These are phyloP conservation scores for Bathynomus jamesi DNA, from an alignment of 1,140 invertebrate species.

Conservation along the genomic window DNA sequence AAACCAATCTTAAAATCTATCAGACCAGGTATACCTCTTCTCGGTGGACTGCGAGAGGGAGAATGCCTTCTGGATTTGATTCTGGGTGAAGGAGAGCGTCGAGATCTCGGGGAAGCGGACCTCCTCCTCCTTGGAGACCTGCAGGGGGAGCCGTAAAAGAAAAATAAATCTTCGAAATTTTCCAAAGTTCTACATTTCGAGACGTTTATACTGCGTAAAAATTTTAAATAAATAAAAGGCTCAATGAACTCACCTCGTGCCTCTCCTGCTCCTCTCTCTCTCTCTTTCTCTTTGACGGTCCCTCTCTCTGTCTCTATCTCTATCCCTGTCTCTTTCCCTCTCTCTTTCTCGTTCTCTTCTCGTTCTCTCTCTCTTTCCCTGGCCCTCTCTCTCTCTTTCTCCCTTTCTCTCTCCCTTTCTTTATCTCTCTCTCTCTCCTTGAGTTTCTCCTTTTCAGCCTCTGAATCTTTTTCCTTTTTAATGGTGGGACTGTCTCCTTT, in stretches of 20 bases:
- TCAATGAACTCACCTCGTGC: neutral
- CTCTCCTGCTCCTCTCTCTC: slow-evolving; percentile 40
- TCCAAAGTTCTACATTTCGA: no score
- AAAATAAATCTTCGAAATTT: no score
- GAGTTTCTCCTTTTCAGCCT: slow-evolving; percentile 18
- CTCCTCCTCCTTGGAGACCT: neutral
- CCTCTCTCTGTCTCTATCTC: neutral
- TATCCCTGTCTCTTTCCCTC: slow-evolving; percentile 3
- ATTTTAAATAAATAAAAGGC: no score
- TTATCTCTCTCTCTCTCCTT: slow-evolving; percentile 28
- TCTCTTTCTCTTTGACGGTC: neutral
- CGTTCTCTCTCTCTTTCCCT: slow-evolving; percentile 42
- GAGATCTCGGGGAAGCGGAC: neutral
- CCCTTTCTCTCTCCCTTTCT: neutral
- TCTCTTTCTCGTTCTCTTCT: slow-evolving; percentile 7
- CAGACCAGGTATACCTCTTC: neutral
- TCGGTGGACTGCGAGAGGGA: neutral
- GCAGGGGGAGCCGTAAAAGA: neutral
- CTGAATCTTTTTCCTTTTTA: slow-evolving; percentile 20
- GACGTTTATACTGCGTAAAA: no score
- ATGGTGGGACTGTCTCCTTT: slow-evolving; percentile 14
- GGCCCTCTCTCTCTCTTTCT: slow-evolving; percentile 19
- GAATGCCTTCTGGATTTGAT: neutral
- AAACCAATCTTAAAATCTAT: no score
- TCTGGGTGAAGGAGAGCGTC: neutral